phyloP scores from a whole-genome alignment of 2,113 vertebrate species.

The Nettapus auritus region DNA sequence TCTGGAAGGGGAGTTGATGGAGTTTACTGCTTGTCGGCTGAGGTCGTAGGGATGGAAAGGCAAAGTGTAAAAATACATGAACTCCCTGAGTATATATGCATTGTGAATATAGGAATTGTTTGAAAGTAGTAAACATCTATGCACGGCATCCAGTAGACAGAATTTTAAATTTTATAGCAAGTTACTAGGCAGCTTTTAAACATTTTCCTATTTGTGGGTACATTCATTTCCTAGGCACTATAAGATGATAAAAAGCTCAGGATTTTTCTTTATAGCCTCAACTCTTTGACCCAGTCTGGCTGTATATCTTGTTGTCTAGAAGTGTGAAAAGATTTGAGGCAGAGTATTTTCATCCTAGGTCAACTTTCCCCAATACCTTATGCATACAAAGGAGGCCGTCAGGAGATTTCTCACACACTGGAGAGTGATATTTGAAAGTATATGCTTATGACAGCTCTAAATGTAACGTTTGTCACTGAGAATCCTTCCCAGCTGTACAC shows the following conservation, averaged over 20 bases:
- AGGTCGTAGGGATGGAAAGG: neutral
- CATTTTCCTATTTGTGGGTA: neutral
- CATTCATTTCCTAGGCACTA: neutral
- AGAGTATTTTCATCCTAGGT: neutral
- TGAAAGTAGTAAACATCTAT: neutral
- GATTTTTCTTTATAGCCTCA: neutral
- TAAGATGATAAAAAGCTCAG: neutral
- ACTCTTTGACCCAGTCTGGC: neutral
- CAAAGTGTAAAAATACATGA: neutral
- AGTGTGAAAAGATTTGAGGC: neutral
- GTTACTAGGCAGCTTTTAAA: neutral
- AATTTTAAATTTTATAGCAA: neutral
- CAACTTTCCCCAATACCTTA: neutral
- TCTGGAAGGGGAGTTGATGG: neutral
- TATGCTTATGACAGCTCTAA: neutral
- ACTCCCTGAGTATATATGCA: accelerated
- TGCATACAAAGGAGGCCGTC: neutral
- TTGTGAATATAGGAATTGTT: neutral
- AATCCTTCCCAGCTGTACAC: neutral
- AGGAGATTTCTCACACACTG: neutral
- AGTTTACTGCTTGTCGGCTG: neutral
- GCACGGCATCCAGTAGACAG: neutral
- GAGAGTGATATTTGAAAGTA: neutral
- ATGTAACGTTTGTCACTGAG: neutral
- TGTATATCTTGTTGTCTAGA: neutral